These are phyloP conservation scores for Torymus tubicola DNA, from an alignment of 2,888 invertebrate genomes.

Conservation along the genomic window DNA sequence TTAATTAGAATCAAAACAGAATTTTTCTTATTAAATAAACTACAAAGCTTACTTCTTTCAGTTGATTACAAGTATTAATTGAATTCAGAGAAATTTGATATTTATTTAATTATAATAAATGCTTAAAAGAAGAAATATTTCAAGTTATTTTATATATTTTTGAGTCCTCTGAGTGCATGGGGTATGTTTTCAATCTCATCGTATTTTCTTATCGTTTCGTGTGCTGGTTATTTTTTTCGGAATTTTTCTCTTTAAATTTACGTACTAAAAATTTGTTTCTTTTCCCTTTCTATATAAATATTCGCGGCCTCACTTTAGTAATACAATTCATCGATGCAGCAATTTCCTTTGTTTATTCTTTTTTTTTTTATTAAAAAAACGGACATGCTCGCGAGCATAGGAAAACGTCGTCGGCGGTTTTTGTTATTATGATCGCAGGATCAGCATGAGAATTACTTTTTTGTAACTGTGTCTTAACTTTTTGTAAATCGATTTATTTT, in stretches of 20 bases:
- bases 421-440: not conserved
- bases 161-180: conserved; percentile 17
- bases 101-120: not conserved
- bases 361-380: conserved; percentile 34
- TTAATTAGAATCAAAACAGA: too few relatives aligned
- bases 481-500: conserved; percentile 6
- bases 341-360: not conserved
- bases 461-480: too few relatives aligned
- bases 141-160: not conserved
- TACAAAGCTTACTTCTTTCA: too few relatives aligned
- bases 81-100: not conserved
- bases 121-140: not conserved
- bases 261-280: not conserved
- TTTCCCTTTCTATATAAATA: not conserved
- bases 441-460: not conserved
- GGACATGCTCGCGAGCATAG: conserved; percentile 30
- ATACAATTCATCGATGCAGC: conserved; percentile 8
- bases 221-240: not conserved
- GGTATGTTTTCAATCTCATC: not conserved
- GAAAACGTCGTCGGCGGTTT: conserved; percentile 37
- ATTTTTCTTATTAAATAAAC: too few relatives aligned
- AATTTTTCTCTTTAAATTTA: not conserved
- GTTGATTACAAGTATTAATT: not conserved
- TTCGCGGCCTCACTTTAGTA: not conserved
- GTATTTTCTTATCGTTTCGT: not conserved